Conservation (phyloP, 2,113 vertebrate species). For the Ciconia stormi region DNA sequence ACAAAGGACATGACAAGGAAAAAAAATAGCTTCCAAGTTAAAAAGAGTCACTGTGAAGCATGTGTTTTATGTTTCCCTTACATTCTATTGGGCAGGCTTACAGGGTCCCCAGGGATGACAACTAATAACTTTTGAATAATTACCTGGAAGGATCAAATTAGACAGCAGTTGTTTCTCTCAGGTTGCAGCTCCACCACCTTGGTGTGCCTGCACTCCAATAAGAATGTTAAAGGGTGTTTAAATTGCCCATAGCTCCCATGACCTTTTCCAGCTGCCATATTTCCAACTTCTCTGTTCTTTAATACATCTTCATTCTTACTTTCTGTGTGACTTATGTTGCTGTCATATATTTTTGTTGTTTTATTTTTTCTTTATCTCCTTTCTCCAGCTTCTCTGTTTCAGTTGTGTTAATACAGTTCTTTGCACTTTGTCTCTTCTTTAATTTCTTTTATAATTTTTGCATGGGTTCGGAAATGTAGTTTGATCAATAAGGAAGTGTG, state of each 20-base stretch:
- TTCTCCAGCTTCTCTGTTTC: background rate
- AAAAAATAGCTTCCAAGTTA: background rate
- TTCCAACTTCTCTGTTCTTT: background rate
- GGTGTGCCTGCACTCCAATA: background rate
- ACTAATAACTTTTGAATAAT: background rate
- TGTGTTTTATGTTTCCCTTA: background rate
- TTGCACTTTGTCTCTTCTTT: background rate
- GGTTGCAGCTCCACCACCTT: background rate
- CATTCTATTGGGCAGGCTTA: background rate
- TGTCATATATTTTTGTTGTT: background rate
- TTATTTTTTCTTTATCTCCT: background rate
- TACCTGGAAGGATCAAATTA: background rate
- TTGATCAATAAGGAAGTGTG: background rate
- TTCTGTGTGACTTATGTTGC: background rate
- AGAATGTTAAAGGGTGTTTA: background rate
- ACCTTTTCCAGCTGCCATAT: background rate
- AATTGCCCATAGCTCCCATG: background rate
- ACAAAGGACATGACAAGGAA: fast-evolving
- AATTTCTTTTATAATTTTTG: background rate
- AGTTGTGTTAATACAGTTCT: background rate
- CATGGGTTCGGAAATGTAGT: background rate
- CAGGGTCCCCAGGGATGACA: background rate
- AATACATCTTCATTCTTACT: background rate
- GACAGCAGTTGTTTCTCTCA: background rate
- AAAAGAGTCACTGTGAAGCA: background rate